Conservation (phyloP, 2,888 invertebrate genomes). For the Torymus auratus region DNA sequence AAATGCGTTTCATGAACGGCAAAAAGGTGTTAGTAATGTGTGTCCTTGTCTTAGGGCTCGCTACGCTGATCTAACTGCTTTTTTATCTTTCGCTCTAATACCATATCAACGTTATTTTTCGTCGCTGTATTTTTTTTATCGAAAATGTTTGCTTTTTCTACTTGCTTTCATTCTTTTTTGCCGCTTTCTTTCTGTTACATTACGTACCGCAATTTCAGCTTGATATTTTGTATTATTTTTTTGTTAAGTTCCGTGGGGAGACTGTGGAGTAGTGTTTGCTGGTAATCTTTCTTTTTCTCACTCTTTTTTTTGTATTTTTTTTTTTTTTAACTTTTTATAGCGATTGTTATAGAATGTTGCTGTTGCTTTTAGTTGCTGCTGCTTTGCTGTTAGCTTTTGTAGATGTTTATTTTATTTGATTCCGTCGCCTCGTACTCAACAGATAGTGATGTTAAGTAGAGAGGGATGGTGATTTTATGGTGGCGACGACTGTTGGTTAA, state of each 20-base stretch:
- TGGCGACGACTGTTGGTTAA: constrained; percentile 73
- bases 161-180: constrained; percentile 41
- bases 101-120: constrained; percentile 52
- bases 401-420: constrained; percentile 61
- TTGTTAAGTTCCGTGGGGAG: constrained; percentile 65
- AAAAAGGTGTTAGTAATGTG: constrained; percentile 44
- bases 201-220: constrained; percentile 64
- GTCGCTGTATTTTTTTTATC: constrained; percentile 47
- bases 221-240: constrained; percentile 52
- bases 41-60: constrained; percentile 49
- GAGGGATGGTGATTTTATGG: constrained; percentile 64
- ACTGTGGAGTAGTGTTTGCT: constrained; percentile 71
- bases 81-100: constrained; percentile 48
- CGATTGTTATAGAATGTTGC: constrained; percentile 67
- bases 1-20: constrained; percentile 31
- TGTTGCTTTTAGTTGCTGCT: constrained; percentile 62
- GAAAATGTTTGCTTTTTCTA: constrained; percentile 47
- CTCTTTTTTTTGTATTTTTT: constrained; percentile 63
- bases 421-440: constrained; percentile 62
- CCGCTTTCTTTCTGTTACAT: constrained; percentile 53
- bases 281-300: constrained; percentile 64
- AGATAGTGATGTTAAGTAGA: constrained; percentile 66
- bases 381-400: constrained; percentile 60
- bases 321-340: constrained; percentile 66
- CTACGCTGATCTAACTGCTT: constrained; percentile 57